Conservation (phyloP, 37 sponge, comb jelly and placozoan genomes). For the Bolinopsis microptera region DNA sequence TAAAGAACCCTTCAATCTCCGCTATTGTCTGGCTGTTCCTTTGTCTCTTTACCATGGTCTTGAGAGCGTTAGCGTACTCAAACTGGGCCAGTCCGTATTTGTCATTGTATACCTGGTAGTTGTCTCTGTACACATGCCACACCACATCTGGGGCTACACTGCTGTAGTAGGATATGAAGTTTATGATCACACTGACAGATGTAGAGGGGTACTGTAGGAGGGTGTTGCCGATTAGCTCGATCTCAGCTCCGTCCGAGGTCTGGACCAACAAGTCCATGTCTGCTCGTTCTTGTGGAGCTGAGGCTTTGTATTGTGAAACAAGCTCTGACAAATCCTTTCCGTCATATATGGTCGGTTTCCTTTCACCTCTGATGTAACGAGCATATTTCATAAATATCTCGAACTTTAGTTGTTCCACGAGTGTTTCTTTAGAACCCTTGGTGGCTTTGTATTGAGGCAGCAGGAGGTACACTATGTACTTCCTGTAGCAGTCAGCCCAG, state of each 20-base stretch:
- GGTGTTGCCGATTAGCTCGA: conserved; percentile 7
- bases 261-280: neutral
- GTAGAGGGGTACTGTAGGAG: neutral
- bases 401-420: neutral
- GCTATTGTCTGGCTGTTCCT: neutral
- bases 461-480: neutral
- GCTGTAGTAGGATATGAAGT: neutral
- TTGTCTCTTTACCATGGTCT: neutral
- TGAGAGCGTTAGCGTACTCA: neutral
- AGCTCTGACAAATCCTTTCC: neutral
- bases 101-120: neutral
- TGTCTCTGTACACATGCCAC: conserved; percentile 10
- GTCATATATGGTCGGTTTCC: neutral
- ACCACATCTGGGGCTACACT: neutral
- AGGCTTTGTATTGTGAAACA: neutral
- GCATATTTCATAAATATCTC: neutral
- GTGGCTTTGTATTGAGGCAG: neutral
- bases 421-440: neutral
- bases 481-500: neutral
- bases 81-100: conserved; percentile 27
- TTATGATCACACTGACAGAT: neutral
- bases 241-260: neutral
- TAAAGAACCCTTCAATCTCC: conserved; percentile 33
- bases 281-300: neutral
- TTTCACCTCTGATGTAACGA: neutral